Base-by-base conservation (phyloP, 2,113 vertebrate genomes). In the Mugil cephalus region DNA sequence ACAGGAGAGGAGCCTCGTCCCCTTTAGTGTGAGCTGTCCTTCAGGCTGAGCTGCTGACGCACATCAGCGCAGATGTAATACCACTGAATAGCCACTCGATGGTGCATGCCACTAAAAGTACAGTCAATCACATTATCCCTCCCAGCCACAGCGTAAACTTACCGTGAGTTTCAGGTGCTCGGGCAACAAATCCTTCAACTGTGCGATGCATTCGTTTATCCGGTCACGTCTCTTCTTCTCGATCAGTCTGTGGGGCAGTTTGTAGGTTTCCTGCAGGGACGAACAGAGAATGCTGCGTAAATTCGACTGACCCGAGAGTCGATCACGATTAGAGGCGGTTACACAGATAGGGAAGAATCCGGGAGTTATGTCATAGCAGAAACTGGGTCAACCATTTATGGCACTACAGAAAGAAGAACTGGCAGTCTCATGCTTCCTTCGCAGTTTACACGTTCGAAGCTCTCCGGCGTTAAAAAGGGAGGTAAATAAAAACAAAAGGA, bases 131-230 rank as follows among this genome's bases (percentile, higher is more conserved):
- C 36, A 24, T 52, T 34, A 46, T 42, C 74, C 65, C 78, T 67
- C 55, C 75, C 43, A 48, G 52, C 15, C n/a, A 21, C 67, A 51
- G 52, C 6, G 1, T 34, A 56, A 64, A 93, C 96, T 95, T 82
- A 99, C 98, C 67, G 98, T 98, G 80, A 99, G 97, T 93, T 99
- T 99, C 83, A 99, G 97, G 88, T 99, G 97, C 85, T 99, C 98
- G 9, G 98, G 98, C 66, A 99, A 91, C 80, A 99, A 94, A 90
- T 99, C 98, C 90, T 99, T 99, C 65, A 99, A 74, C 92, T 99
- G 98, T 40, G 97, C 95, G 82, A 99, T 99, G 94, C 98, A 99
- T 89, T 99, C 98, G 85, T 99, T 99, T 80, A 99, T 99, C 86
- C 98, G 87, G 88, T 99, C 98, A 12, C 98, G 95, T 72, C 98